phyloP scores from a whole-genome alignment of 2,888 invertebrate species.

The Thyatira batis region DNA sequence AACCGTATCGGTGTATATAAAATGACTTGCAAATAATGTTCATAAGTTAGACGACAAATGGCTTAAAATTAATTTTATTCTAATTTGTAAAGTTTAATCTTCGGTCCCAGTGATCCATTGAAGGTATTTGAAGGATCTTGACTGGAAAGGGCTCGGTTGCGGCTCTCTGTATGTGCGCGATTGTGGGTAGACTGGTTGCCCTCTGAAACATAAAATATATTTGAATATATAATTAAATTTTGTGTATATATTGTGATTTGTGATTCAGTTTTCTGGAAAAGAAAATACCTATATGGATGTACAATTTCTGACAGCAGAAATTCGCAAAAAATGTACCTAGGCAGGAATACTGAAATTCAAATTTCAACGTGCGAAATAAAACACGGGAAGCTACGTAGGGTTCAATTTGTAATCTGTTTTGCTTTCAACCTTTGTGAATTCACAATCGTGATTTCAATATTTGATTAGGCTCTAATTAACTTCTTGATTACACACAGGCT shows the following conservation, averaged over 20 bases:
- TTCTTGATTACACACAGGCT: neutral
- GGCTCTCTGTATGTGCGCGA: conserved; percentile 58
- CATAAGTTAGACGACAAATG: conserved; percentile 1
- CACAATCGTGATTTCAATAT: neutral
- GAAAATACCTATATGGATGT: neutral
- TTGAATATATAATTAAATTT: too few species aligned
- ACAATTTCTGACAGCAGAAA: neutral
- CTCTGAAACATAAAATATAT: conserved; percentile 60
- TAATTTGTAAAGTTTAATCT: conserved; percentile 45
- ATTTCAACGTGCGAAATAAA: neutral
- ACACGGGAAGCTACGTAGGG: neutral
- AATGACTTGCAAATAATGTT: neutral
- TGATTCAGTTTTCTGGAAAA: neutral
- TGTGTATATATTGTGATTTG: too few species aligned
- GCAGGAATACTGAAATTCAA: neutral
- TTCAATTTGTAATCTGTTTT: conserved; percentile 1
- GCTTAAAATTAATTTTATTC: conserved; percentile 13
- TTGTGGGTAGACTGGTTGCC: conserved; percentile 66
- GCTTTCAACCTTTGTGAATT: neutral
- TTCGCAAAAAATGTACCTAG: neutral
- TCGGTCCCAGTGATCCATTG: conserved; percentile 81
- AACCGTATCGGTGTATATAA: neutral
- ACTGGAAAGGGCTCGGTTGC: conserved; percentile 72
- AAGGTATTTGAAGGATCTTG: conserved; percentile 79
- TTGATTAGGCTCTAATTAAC: neutral